These are phyloP conservation scores for Agonopterix heracliana DNA, from an alignment of 2,888 invertebrate species.

Conservation along the genomic window DNA sequence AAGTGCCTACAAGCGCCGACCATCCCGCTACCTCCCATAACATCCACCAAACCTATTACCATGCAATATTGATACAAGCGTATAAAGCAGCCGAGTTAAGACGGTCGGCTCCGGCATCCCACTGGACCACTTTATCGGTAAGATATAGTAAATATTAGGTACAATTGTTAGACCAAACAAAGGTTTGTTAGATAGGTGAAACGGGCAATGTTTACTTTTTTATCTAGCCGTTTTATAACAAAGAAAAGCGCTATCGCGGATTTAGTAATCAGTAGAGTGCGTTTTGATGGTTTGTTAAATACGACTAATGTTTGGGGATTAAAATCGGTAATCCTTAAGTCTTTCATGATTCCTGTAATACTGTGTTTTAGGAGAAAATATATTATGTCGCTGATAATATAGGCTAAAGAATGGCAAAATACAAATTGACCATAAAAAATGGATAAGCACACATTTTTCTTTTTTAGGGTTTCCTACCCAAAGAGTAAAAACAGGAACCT, in stretches of 20 bases:
- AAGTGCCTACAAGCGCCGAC: too few relatives aligned
- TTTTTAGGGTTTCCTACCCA: too few relatives aligned
- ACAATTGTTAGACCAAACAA: conserved; percentile 40
- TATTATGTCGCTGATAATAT: too few relatives aligned
- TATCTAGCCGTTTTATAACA: conserved; percentile 42
- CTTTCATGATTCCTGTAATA: too few relatives aligned
- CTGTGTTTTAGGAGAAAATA: too few relatives aligned
- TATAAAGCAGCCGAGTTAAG: conserved; percentile 45
- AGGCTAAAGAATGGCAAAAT: too few relatives aligned
- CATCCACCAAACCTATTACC: conserved; percentile 24
- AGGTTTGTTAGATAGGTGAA: conserved; percentile 15
- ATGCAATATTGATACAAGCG: conserved; percentile 56
- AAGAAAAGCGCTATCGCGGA: conserved; percentile 24
- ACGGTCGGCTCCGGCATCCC: conserved; percentile 32
- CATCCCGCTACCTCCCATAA: conserved; percentile 18
- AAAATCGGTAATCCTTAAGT: too few relatives aligned
- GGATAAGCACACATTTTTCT: too few relatives aligned
- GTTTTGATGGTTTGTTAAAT: too few relatives aligned
- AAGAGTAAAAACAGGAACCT: too few relatives aligned
- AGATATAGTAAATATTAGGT: conserved; percentile 53
- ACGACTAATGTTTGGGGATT: too few relatives aligned
- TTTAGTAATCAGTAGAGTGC: background rate
- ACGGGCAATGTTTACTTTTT: conserved; percentile 40
- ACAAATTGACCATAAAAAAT: too few relatives aligned
- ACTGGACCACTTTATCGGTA: conserved; percentile 45